These are phyloP conservation scores for Eupelmus urozonus DNA, from an alignment of 2,888 invertebrate genomes.

Conservation along the genomic window DNA sequence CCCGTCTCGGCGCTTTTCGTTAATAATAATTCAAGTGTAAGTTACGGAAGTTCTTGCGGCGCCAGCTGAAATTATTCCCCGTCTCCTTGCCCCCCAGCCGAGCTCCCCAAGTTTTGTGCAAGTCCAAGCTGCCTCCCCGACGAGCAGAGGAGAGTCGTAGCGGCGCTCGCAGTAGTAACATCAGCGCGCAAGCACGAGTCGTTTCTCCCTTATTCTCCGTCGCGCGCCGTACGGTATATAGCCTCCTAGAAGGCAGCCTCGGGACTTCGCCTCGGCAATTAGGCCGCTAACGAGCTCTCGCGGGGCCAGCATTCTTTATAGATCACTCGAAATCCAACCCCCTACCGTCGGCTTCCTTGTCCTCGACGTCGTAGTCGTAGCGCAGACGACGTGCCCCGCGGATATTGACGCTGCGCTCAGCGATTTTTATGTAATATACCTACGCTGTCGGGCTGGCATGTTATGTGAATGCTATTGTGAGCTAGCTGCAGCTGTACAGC, in stretches of 20 bases:
- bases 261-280: constrained; percentile 58
- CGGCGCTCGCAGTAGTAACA: not conserved
- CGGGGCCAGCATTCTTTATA: constrained; percentile 54
- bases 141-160: constrained; percentile 1
- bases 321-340: constrained; percentile 40
- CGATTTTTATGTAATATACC: not conserved
- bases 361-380: too few relatives aligned
- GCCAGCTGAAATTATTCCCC: constrained; percentile 50
- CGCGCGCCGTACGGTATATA: not conserved
- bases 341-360: too few relatives aligned
- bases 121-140: constrained; percentile 43
- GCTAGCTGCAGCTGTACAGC: too few relatives aligned
- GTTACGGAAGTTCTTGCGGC: constrained; percentile 55
- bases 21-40: constrained; percentile 58
- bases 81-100: not conserved
- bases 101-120: constrained; percentile 46
- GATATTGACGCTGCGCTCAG: constrained; percentile 24
- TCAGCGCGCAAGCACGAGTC: not conserved
- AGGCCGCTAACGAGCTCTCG: constrained; percentile 63
- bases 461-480: too few relatives aligned
- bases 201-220: not conserved
- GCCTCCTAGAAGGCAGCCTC: not conserved
- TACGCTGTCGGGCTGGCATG: too few relatives aligned
- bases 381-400: not conserved
- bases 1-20: constrained; percentile 39